Base-by-base conservation (phyloP, 2,113 vertebrate genomes). In the Herpailurus yagouaroundi region DNA sequence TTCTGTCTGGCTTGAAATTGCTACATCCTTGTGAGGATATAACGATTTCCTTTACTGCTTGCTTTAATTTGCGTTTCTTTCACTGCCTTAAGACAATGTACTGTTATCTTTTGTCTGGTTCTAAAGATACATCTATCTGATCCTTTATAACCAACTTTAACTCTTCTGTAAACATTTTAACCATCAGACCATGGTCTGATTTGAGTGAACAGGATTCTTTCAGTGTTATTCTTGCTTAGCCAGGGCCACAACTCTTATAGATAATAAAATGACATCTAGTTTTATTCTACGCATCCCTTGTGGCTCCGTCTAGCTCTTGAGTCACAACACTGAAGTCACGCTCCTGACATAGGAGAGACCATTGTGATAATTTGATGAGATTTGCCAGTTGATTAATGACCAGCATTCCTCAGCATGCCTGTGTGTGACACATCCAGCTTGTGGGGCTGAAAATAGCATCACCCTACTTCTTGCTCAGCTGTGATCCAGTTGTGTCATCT, bases 41-140 rank as follows among this genome's bases (percentile, higher is more conserved):
- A 69, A 63, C 36, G 36, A 1, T 77, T 66, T 89, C 31, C 13
- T 89, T 94, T 29, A 55, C 57, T 90, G 48, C 76, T 95, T 73
- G 10, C 27, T 91, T 93, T 89, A 76, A 81, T 96, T 92, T 87
- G 12, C 38, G 82, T 94, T 94, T 89, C 64, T 80, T 94, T 92
- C 86, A 23, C 81, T 92, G 1, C 73, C 45, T 63, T 97, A 84
- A 85, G 73, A 94, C 73, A 92, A 15, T 74, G 7, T 50, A 27
- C 38, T 71, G 1, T 57, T 80, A 63, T 64, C 66, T 85, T 96
- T 74, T 83, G 14, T 74, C 64, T 69, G 29, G 19, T 76, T 96
- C 85, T 74, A 63, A 66, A 66, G 6, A 19, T 95, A 66, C 23
- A 36, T 73, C 41, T 91, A 12, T n/a, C 48, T 95, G 45, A 50